A percentile compares a stretch with the other conserved stretches of the same genome.
These are phyloP conservation scores for Procambarus clarkii DNA, from an alignment of 1,140 invertebrate genomes.

Conservation along the genomic window DNA sequence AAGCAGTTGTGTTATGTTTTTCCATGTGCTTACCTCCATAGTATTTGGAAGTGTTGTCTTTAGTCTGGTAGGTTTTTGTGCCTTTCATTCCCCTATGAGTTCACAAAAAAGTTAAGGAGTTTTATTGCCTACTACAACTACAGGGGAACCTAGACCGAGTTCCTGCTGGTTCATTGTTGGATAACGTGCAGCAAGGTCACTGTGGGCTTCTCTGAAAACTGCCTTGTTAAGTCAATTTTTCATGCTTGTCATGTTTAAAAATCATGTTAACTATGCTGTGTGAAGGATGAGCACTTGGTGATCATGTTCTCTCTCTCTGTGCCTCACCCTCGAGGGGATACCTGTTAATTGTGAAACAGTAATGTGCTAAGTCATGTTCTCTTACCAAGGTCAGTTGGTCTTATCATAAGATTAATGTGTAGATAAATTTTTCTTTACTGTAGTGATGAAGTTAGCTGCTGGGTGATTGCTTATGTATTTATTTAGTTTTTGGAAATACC, in stretches of 20 bases:
- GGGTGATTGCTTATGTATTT: not conserved
- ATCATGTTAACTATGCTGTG: conserved; percentile 7
- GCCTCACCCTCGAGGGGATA: conserved; percentile 55
- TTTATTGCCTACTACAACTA: conserved; percentile 56
- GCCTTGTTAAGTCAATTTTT: conserved; percentile 31
- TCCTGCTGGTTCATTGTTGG: conserved; percentile 60
- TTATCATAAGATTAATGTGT: conserved; percentile 21
- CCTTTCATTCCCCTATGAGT: conserved; percentile 64
- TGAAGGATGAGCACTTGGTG: conserved; percentile 20
- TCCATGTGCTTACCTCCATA: conserved; percentile 55
- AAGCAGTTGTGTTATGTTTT: conserved; percentile 40
- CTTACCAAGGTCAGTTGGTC: conserved; percentile 41
- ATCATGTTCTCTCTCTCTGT: conserved; percentile 43
- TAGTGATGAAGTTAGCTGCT: conserved; percentile 28
- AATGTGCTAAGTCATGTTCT: conserved; percentile 31
- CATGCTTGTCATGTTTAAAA: conserved; percentile 24
- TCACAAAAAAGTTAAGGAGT: conserved; percentile 59
- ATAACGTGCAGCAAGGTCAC: conserved; percentile 40
- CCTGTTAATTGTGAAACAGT: conserved; percentile 35
- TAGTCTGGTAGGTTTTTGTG: conserved; percentile 67
- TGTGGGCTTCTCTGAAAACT: conserved; percentile 21
- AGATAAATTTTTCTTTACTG: conserved; percentile 21
- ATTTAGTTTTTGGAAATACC: conserved; percentile 22
- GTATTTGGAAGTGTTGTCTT: conserved; percentile 66
- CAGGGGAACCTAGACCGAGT: conserved; percentile 67